phyloP scores from a whole-genome alignment of 1,140 invertebrate species.

The Drosophila pandora region DNA sequence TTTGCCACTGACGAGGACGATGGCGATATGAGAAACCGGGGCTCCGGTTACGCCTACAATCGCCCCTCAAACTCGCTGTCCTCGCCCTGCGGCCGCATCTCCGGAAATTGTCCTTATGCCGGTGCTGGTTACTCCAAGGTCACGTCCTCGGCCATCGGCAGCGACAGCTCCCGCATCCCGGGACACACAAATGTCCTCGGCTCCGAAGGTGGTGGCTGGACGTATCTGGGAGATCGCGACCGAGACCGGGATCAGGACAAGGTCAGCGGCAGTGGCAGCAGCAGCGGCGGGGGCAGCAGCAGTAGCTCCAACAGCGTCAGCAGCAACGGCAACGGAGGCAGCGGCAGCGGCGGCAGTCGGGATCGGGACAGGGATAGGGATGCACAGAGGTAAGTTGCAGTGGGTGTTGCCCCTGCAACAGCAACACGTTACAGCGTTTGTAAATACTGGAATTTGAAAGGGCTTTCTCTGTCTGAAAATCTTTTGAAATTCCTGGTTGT shows the following conservation, averaged over 20 bases:
- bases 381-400: slow-evolving; percentile 83
- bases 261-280: slow-evolving; percentile 5
- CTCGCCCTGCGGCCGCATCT: slow-evolving; percentile 62
- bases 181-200: slow-evolving; percentile 62
- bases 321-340: slow-evolving; percentile 14
- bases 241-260: slow-evolving; percentile 66
- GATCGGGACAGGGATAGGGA: slow-evolving; percentile 60
- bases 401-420: slow-evolving; percentile 55
- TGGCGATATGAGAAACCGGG: slow-evolving; percentile 56
- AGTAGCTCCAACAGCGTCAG: not conserved
- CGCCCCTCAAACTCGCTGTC: slow-evolving; percentile 25
- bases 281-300: slow-evolving; percentile 14
- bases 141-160: slow-evolving; percentile 71
- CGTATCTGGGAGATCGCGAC: slow-evolving; percentile 74
- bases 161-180: slow-evolving; percentile 57
- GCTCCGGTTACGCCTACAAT: slow-evolving; percentile 35
- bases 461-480: not conserved
- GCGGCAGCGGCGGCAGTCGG: slow-evolving; percentile 38
- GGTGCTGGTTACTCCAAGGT: slow-evolving; percentile 45
- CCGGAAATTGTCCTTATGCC: slow-evolving; percentile 67
- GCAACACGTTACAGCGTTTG: not conserved
- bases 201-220: slow-evolving; percentile 60
- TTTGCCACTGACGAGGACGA: slow-evolving; percentile 74
- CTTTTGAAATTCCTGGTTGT: not conserved
- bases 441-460: not conserved